Base-by-base conservation (phyloP, 2,113 vertebrate genomes). In the Cnemophilus loriae region DNA sequence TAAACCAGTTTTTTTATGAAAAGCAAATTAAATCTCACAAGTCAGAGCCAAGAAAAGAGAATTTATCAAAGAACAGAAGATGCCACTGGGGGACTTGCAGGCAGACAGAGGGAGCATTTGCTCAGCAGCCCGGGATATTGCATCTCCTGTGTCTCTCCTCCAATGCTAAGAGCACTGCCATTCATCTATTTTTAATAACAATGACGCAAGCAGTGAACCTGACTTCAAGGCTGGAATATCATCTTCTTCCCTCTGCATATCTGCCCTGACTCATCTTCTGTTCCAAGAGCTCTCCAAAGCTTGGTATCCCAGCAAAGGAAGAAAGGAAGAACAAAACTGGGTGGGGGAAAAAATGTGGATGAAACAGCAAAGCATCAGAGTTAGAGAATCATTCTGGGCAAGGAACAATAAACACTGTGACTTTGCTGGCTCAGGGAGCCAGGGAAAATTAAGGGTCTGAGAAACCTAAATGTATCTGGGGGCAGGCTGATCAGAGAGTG, bases 151-250 rank as follows among this genome's bases (percentile, higher is more conserved):
- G 26, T 79, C 3, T 26, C 83, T 94, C 69, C 80, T 82, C 68
- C 74, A 42, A n/a, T 68, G 83, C 1, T 30, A 77, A 84, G 41
- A 96, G 33, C 23, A 32, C 57, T 90, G 88, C 88, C 78, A 84
- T 92, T 92, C 90, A 92, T 94, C 96, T 97, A 96, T 97, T 95
- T 96, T 96, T 97, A 95, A 96, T 96, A 89, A 80, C 76, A 68
- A 56, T 95, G 96, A 96, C 57, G 80, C 95, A 96, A 88, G 60
- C 92, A 88, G 49, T 74, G 68, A 96, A 93, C 88, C 83, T 94
- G 85, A 74, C 77, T 92, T 95, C 70, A 93, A 95, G 79, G 60
- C 93, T 93, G 57, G 70, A 87, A 90, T 75, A 71, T 94, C 44
- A 44, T 92, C 60, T 63, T 86, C 63, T 90, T 70, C 60, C 44